Evolutionary conservation across 2,113 vertebrate genomes (phyloP).

Genomic region (Columbina picui): DNA sequence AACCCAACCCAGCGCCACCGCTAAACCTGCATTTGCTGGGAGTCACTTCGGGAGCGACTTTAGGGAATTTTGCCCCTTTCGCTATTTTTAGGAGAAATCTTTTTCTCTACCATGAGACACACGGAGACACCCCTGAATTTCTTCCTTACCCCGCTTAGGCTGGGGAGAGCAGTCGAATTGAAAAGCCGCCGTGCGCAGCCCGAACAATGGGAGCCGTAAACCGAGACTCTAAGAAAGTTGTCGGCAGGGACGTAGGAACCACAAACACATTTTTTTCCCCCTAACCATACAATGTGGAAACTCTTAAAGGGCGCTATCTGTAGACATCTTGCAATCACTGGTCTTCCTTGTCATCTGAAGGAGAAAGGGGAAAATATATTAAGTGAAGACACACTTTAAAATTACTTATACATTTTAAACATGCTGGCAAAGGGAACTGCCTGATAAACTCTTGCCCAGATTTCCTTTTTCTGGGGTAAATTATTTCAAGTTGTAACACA

Average conservation of each 20-base stretch:
- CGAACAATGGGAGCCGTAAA: slow-evolving; percentile 69
- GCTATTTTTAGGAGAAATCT: background rate
- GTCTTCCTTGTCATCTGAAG: slow-evolving; percentile 79
- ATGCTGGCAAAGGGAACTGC: slow-evolving; percentile 70
- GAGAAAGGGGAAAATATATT: slow-evolving; percentile 81
- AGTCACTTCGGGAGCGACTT: background rate
- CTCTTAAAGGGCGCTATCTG: slow-evolving; percentile 75
- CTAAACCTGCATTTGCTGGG: background rate
- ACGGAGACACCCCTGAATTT: slow-evolving; percentile 20
- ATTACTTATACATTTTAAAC: slow-evolving; percentile 82
- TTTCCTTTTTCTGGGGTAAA: slow-evolving; percentile 69
- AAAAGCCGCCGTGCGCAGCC: slow-evolving; percentile 63
- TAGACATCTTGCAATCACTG: slow-evolving; percentile 75
- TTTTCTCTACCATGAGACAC: background rate
- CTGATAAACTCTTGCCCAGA: slow-evolving; percentile 77
- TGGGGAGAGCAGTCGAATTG: background rate
- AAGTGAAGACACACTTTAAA: slow-evolving; percentile 82
- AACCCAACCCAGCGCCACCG: background rate
- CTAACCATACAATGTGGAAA: slow-evolving; percentile 75
- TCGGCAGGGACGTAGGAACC: slow-evolving; percentile 65
- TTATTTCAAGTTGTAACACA: slow-evolving; percentile 68
- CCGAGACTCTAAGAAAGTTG: slow-evolving; percentile 63
- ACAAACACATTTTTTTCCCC: slow-evolving; percentile 66
- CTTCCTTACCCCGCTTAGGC: background rate
- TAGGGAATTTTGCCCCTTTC: background rate